phyloP scores from a whole-genome alignment of 2,888 invertebrate genomes.

The Petrolisthes cinctipes region DNA sequence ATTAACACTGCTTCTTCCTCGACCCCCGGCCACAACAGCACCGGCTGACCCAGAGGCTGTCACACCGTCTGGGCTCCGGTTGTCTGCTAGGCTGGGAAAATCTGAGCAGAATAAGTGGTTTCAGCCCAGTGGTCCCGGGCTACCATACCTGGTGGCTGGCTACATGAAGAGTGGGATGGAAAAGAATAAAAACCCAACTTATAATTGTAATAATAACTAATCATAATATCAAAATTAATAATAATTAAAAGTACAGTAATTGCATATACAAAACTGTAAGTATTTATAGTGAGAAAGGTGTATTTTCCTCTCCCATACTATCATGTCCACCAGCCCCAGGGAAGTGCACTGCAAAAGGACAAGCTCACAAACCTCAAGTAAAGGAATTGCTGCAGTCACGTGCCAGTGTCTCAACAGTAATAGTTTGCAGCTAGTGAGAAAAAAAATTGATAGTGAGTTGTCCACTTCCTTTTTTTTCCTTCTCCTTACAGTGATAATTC shows the following conservation, averaged over 20 bases:
- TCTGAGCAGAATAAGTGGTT: slow-evolving; percentile 51
- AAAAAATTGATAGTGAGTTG: slow-evolving; percentile 35
- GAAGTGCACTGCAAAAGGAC: slow-evolving; percentile 52
- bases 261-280: too few species aligned
- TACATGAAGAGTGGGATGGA: slow-evolving; percentile 18
- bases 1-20: slow-evolving; percentile 47
- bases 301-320: slow-evolving; percentile 16
- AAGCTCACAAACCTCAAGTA: slow-evolving; percentile 30
- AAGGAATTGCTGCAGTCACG: slow-evolving; percentile 32
- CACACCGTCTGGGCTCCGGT: slow-evolving; percentile 2
- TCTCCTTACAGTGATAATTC: slow-evolving; percentile 26
- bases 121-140: slow-evolving; percentile 22
- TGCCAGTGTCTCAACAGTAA: slow-evolving; percentile 29
- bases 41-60: background rate
- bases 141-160: slow-evolving; percentile 16
- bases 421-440: slow-evolving; percentile 28
- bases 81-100: slow-evolving; percentile 30
- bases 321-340: slow-evolving; percentile 26
- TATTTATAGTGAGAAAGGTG: slow-evolving; percentile 14
- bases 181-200: background rate
- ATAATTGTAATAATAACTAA: slow-evolving; percentile 11
- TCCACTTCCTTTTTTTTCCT: slow-evolving; percentile 16
- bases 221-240: background rate
- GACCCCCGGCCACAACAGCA: background rate
- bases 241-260: background rate